A percentile compares a stretch with the other conserved stretches of the same genome.
phyloP scores from a whole-genome alignment of 2,888 invertebrate genomes.

The Brassicogethes aeneus region DNA sequence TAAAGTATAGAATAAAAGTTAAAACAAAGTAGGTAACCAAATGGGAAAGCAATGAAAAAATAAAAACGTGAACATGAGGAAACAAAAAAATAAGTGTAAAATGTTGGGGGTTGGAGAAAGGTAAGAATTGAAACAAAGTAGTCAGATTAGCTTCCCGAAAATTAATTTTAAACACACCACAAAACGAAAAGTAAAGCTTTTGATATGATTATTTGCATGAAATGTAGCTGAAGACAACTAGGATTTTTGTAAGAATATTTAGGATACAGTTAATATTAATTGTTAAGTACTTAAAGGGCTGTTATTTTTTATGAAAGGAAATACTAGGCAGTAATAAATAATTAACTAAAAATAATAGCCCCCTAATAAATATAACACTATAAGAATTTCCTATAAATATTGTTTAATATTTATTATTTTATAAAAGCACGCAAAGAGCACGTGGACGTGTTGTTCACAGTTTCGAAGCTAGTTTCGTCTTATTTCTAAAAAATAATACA shows the following conservation, averaged over 20 bases:
- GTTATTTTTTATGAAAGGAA: too few relatives aligned
- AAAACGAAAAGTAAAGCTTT: slow-evolving; percentile 5
- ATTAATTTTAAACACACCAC: slow-evolving; percentile 13
- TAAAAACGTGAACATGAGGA: slow-evolving; percentile 10
- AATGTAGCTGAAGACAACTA: too few relatives aligned
- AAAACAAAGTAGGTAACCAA: slow-evolving; percentile 11
- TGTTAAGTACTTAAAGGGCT: too few relatives aligned
- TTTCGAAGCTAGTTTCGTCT: too few relatives aligned
- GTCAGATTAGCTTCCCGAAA: slow-evolving; percentile 40
- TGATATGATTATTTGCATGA: not conserved
- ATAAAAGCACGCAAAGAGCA: too few relatives aligned
- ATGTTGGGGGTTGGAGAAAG: slow-evolving; percentile 14
- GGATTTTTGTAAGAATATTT: not conserved
- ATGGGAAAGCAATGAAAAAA: slow-evolving; percentile 12
- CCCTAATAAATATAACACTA: too few relatives aligned
- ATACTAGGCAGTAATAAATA: too few relatives aligned
- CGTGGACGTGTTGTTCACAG: too few relatives aligned
- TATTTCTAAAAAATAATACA: too few relatives aligned
- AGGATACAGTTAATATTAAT: not conserved
- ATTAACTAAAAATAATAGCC: too few relatives aligned
- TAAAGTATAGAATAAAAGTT: slow-evolving; percentile 11
- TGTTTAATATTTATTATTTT: too few relatives aligned
- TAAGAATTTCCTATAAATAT: too few relatives aligned
- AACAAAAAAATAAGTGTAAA: slow-evolving; percentile 42
- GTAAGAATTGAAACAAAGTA: slow-evolving; percentile 23